Evolutionary conservation across 2,113 vertebrate species (phyloP).

Genomic region (Vanacampus margaritifer): DNA sequence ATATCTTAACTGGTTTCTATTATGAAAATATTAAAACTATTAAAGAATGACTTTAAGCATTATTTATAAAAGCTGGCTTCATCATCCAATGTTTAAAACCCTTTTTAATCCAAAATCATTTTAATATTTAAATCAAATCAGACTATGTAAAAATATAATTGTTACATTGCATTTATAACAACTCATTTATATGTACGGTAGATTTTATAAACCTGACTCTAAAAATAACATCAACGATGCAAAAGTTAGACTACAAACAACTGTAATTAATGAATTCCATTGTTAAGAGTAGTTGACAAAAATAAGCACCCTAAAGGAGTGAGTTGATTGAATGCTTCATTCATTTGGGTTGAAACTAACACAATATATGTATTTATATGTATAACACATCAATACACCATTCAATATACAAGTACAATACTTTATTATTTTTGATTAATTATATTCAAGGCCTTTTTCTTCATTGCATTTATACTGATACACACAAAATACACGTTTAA

Average conservation of each 20-base stretch:
- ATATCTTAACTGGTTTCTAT: no score
- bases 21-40: no score
- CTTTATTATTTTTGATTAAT: background rate
- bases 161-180: no score
- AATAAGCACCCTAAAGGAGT: slow-evolving; percentile 16
- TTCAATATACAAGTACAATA: background rate
- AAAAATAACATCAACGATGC: no score
- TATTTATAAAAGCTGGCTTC: no score
- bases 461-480: background rate
- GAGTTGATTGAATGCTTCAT: slow-evolving; percentile 38
- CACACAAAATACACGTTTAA: slow-evolving; percentile 64
- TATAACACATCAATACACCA: background rate
- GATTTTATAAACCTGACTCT: no score
- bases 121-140: no score
- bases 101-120: no score
- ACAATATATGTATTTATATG: background rate
- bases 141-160: no score
- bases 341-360: slow-evolving; percentile 37
- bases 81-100: no score
- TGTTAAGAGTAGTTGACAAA: background rate
- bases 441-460: background rate
- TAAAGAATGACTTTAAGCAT: no score
- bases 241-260: background rate
- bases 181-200: no score
- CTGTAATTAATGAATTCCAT: background rate